A percentile compares a stretch with the other conserved stretches of the same genome.
phyloP scores from a whole-genome alignment of 2,888 invertebrate genomes.

The Amiota mariae region DNA sequence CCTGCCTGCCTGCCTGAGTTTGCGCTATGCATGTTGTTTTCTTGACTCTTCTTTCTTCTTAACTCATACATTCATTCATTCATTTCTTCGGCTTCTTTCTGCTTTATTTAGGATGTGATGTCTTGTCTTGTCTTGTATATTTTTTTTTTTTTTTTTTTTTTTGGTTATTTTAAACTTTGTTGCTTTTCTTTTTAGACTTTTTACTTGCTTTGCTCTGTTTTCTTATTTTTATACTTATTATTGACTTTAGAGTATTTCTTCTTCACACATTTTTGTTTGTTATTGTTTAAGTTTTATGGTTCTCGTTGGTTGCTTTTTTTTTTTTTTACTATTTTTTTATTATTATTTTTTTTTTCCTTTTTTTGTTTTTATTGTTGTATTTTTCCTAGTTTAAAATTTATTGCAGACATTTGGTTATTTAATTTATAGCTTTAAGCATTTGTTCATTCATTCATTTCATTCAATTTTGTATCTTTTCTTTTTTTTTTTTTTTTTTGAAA shows the following conservation, averaged over 20 bases:
- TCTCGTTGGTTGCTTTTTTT: slow-evolving; percentile 4
- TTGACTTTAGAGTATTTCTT: too few relatives aligned
- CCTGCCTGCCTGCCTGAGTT: background rate
- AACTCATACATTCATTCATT: slow-evolving; percentile 22
- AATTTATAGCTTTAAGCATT: slow-evolving; percentile 51
- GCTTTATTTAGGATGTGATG: too few relatives aligned
- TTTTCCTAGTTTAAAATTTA: slow-evolving; percentile 57
- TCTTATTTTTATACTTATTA: too few relatives aligned
- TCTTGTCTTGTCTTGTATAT: background rate
- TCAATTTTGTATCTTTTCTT: background rate
- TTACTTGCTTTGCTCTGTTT: background rate
- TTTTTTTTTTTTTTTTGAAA: slow-evolving; percentile 46
- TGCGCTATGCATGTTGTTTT: background rate
- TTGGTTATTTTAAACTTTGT: background rate
- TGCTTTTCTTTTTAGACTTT: slow-evolving; percentile 36
- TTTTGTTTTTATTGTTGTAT: slow-evolving; percentile 53
- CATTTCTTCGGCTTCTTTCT: too few relatives aligned
- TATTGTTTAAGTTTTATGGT: background rate
- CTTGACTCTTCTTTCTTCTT: background rate
- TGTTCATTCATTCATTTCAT: slow-evolving; percentile 1
- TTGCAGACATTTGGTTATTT: slow-evolving; percentile 58
- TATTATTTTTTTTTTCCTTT: slow-evolving; percentile 48
- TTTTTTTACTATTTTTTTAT: slow-evolving; percentile 48
- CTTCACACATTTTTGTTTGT: background rate
- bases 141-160: background rate